A percentile compares a stretch with the other conserved stretches of the same genome.
Evolutionary conservation across 2,797 vertebrate genomes (phyloP).

Genomic region (Silurus aristotelis): DNA sequence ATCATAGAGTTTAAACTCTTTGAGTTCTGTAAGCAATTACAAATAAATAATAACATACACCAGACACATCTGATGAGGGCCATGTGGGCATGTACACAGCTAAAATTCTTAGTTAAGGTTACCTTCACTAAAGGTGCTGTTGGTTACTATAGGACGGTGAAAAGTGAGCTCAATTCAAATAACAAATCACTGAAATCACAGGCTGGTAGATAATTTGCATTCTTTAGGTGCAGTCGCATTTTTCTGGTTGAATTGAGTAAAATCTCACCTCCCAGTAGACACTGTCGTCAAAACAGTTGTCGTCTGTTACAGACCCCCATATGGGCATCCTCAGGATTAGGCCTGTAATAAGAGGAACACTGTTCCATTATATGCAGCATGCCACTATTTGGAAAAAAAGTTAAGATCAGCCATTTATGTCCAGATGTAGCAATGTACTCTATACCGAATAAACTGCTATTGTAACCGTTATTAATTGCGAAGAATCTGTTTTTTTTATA

Average conservation of each 20-base stretch:
- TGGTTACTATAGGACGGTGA: neutral
- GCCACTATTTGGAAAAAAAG: neutral
- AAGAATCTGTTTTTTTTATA: too few species aligned
- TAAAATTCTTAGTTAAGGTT: neutral
- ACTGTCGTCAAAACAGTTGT: constrained; percentile 90
- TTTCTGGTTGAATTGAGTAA: neutral
- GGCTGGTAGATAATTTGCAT: neutral
- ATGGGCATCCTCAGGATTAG: constrained; percentile 86
- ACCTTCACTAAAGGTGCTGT: neutral
- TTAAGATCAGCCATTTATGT: neutral
- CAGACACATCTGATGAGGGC: neutral
- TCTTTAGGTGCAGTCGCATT: neutral
- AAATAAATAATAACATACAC: neutral
- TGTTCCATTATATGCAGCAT: constrained; percentile 4
- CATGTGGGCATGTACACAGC: neutral
- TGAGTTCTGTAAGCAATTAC: neutral
- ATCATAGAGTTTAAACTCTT: neutral
- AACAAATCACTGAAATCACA: neutral
- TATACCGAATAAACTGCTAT: neutral
- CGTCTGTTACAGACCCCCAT: constrained; percentile 88
- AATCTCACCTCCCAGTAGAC: constrained; percentile 91
- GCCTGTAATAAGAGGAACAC: constrained; percentile 71
- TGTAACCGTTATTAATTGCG: neutral
- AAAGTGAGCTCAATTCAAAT: neutral
- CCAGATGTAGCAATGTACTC: neutral